These are phyloP conservation scores for Glossophaga mutica DNA, from an alignment of 2,797 vertebrate genomes.

Conservation along the genomic window DNA sequence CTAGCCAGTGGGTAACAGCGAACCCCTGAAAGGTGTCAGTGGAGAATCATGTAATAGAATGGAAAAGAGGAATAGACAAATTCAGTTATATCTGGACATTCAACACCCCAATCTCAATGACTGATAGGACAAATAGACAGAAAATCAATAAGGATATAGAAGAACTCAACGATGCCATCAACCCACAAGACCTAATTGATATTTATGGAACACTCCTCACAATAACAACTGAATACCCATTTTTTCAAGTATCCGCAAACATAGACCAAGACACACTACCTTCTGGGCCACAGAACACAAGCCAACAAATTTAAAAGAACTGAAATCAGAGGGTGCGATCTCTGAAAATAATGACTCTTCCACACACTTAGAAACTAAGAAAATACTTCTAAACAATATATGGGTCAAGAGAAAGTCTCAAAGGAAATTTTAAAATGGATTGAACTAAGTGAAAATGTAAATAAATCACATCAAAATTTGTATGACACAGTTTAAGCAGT, in stretches of 20 bases:
- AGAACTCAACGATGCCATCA: not conserved
- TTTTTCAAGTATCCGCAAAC: not conserved
- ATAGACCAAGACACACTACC: not conserved
- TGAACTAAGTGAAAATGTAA: not conserved
- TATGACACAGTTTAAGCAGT: not conserved
- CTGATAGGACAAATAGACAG: not conserved
- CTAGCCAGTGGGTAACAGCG: not conserved
- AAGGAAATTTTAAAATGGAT: not conserved
- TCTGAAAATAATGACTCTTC: conserved; percentile 5
- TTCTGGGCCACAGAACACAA: not conserved
- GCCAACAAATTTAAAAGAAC: conserved; percentile 7
- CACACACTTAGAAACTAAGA: not conserved
- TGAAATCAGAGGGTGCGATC: not conserved
- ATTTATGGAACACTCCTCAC: not conserved
- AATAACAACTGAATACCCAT: not conserved
- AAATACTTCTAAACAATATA: conserved; percentile 3
- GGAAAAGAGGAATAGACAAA: not conserved
- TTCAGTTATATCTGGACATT: not conserved
- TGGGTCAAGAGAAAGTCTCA: not conserved
- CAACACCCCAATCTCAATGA: not conserved
- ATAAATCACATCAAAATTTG: not conserved
- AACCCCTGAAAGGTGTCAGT: not conserved
- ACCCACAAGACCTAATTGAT: not conserved
- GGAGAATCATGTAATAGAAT: not conserved
- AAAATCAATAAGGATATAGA: not conserved